phyloP scores from a whole-genome alignment of 2,113 vertebrate genomes.

The Dasyprocta punctata region DNA sequence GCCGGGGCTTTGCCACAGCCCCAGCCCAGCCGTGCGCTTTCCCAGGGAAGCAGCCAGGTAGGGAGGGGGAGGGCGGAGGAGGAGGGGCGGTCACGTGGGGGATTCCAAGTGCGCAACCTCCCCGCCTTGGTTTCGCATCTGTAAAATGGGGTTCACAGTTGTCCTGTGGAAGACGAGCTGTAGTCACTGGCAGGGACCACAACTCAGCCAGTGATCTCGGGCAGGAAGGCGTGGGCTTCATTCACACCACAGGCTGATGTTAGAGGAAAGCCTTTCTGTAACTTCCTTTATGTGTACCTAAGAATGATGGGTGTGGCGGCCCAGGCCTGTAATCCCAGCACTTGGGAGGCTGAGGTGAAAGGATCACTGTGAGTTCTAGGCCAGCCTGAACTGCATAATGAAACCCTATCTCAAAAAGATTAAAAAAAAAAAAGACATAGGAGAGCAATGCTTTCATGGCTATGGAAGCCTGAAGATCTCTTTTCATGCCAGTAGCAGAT shows the following conservation, averaged over 20 bases:
- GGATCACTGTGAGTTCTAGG: neutral
- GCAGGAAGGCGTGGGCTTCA: neutral
- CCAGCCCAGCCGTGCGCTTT: too few species aligned
- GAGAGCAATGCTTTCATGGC: neutral
- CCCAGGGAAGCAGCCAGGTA: neutral
- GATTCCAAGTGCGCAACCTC: neutral
- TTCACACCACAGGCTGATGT: neutral
- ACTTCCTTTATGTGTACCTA: neutral
- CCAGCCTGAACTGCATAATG: neutral
- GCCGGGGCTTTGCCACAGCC: neutral
- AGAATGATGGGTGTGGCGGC: neutral
- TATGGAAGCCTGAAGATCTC: neutral
- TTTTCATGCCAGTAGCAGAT: fast-evolving
- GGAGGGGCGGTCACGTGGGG: fast-evolving
- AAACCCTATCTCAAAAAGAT: neutral
- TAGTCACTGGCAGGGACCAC: neutral
- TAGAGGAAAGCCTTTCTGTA: neutral
- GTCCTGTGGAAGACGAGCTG: neutral
- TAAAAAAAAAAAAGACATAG: neutral
- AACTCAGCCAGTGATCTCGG: neutral
- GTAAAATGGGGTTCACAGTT: neutral
- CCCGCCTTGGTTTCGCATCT: neutral
- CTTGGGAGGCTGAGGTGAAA: neutral
- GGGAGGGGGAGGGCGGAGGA: neutral
- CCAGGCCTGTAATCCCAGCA: neutral